Evolutionary conservation across 2,888 invertebrate species (phyloP).

Genomic region (Nephrotoma appendiculata): DNA sequence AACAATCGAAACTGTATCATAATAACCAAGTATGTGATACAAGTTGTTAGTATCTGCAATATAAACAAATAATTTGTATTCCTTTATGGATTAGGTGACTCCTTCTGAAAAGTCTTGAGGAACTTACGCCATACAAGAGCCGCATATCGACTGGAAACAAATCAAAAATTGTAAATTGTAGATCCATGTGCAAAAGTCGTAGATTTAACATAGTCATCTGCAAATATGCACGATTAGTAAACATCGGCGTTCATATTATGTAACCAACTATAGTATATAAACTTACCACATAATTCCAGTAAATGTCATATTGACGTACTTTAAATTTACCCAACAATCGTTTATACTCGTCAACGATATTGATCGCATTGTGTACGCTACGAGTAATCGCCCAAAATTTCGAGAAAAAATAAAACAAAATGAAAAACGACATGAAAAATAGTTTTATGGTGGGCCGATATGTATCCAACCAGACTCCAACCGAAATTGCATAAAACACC

Average conservation of each 20-base stretch:
- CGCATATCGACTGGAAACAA: background rate
- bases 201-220: background rate
- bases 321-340: background rate
- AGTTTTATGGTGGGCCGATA: background rate
- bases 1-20: background rate
- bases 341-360: background rate
- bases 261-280: no score
- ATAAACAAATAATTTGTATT: background rate
- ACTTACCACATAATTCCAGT: background rate
- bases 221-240: background rate
- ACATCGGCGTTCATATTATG: no score
- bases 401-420: background rate
- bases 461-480: background rate
- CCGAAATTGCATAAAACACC: background rate
- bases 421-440: background rate
- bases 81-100: no score
- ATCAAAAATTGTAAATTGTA: background rate
- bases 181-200: background rate
- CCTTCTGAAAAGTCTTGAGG: no score
- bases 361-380: background rate
- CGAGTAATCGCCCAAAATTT: background rate
- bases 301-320: background rate
- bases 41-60: background rate
- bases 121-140: background rate
- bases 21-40: background rate